Evolutionary conservation across 2,113 vertebrate species (phyloP), one percentile per base, ranked within the genome.

Genomic region (Hucho hucho): DNA sequence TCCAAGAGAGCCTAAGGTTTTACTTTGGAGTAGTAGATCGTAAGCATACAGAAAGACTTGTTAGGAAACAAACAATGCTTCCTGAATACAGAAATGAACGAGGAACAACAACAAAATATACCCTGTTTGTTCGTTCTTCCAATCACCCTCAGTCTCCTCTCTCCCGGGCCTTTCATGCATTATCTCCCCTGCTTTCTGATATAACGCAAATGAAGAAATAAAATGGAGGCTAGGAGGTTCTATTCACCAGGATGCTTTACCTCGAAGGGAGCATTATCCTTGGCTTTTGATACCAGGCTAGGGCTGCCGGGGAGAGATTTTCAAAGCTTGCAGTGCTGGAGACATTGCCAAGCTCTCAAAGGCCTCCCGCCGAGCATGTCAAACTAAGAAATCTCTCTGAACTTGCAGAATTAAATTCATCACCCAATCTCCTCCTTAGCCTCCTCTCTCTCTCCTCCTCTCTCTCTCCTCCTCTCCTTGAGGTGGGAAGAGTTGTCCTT

Each of bases 351-450:
- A 89, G 86, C 92, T 81, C 94, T 96, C 95, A 96, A 96, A 96
- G 94, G 93, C 94, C 95, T 92, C 95, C 94, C 91, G 93, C 94
- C 74, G 92, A 84, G 95, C 84, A 85, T 95, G 95, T 96, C 95
- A 95, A 95, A 96, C 95, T 96, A 96, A 95, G 93, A 95, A 96
- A 96, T 96, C 95, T 96, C 95, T 96, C 95, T 96, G 95, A 96
- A 96, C 95, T 95, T 94, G 94, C 95, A 92, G 92, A 95, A 96
- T 96, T 96, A 95, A 96, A 96, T 95, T 96, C 94, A 93, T 96
- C 93, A 94, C 93, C 91, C 92, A 93, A 92, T 94, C 92, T 91
- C 89, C 84, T 90, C 92, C 93, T 93, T 94, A 93, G 92, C 92
- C 95, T 79, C 93, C 32, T 72, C 25, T n/a, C 53, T 46, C 59